Evolutionary conservation across 2,113 vertebrate genomes (phyloP).

Genomic region (Malurus alboscapulatus): DNA sequence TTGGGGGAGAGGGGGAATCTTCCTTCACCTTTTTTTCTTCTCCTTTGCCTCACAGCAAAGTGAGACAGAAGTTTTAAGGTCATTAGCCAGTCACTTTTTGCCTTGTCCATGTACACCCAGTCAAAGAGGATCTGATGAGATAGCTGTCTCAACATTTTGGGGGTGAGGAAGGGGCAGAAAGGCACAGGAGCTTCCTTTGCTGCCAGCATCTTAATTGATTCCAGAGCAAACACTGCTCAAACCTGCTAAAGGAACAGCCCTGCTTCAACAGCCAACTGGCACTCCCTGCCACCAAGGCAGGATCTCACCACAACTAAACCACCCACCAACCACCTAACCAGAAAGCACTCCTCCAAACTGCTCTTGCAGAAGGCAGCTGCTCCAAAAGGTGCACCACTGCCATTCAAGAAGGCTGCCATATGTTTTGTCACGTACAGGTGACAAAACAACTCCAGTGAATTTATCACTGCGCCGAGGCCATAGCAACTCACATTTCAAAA

Average conservation of each 20-base stretch:
- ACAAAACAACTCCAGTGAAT: neutral
- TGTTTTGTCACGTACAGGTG: neutral
- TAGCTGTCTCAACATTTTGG: neutral
- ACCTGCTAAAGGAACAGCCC: neutral
- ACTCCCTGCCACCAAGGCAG: neutral
- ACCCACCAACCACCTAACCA: neutral
- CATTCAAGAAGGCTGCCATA: neutral
- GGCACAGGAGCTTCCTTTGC: neutral
- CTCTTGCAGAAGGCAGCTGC: neutral
- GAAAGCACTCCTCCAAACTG: neutral
- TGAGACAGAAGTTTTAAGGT: neutral
- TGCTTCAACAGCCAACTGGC: neutral
- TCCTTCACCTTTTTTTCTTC: neutral
- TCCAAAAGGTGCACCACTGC: neutral
- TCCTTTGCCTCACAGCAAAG: neutral
- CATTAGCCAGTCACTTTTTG: constrained; percentile 6
- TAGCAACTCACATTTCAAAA: neutral
- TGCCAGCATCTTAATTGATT: neutral
- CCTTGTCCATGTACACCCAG: neutral
- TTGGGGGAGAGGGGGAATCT: neutral
- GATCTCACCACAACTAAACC: neutral
- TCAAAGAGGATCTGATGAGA: constrained; percentile 24
- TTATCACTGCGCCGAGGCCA: neutral
- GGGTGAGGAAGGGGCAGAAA: neutral
- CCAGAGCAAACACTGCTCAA: neutral